Evolutionary conservation across 2,797 vertebrate species (phyloP).

Genomic region (Macrochelys suwanniensis): DNA sequence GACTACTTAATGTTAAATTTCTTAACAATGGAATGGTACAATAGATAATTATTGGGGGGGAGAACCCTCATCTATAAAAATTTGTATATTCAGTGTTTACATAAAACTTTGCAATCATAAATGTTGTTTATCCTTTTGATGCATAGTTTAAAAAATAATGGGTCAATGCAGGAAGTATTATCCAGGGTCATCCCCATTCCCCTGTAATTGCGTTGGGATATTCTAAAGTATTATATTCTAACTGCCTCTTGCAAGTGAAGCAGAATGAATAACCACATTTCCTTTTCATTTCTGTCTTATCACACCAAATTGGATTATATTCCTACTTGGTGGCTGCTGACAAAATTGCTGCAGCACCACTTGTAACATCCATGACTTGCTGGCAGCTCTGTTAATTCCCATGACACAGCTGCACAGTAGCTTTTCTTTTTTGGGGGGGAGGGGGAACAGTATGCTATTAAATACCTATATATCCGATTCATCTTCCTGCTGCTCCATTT

Average conservation of each 20-base stretch:
- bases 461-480: conserved; percentile 60
- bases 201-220: conserved; percentile 29
- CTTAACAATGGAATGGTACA: background rate
- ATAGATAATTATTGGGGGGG: conserved; percentile 33
- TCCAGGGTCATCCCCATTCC: conserved; percentile 53
- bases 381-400: conserved; percentile 4
- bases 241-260: conserved; percentile 67
- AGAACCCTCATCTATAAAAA: conserved; percentile 23
- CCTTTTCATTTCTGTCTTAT: conserved; percentile 73
- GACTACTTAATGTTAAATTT: conserved; percentile 39
- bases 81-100: conserved; percentile 59
- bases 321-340: conserved; percentile 53
- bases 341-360: conserved; percentile 13
- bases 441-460: conserved; percentile 10
- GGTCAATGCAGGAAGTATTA: conserved; percentile 36
- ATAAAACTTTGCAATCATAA: conserved; percentile 45
- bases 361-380: conserved; percentile 13
- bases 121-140: conserved; percentile 40
- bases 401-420: background rate
- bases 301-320: conserved; percentile 37
- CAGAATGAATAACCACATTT: conserved; percentile 59
- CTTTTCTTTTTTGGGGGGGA: background rate
- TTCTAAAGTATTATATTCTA: conserved; percentile 49
- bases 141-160: background rate
- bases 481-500: conserved; percentile 78